Percentiles rank a stretch among this genome's conserved stretches.
phyloP scores from a whole-genome alignment of 2,888 invertebrate genomes.

The Cataglyphis altisquamis region DNA sequence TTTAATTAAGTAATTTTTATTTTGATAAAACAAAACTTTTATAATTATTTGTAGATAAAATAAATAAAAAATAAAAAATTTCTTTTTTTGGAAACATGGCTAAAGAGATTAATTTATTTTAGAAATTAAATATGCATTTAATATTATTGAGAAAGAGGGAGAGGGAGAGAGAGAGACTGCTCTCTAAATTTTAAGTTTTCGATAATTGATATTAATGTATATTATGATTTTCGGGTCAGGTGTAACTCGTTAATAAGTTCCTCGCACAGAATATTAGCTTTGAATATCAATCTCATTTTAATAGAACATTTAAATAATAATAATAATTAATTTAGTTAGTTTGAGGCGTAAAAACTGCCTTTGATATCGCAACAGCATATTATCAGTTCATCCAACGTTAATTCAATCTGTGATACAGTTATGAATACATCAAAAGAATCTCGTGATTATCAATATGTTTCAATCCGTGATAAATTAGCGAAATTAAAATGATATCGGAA shows the following conservation, averaged over 20 bases:
- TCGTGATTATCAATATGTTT: neutral
- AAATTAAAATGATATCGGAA: neutral
- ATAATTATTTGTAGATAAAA: neutral
- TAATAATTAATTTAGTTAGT: constrained; percentile 9
- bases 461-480: constrained; percentile 1
- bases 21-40: constrained; percentile 15
- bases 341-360: constrained; percentile 4
- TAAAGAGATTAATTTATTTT: constrained; percentile 1
- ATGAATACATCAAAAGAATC: constrained; percentile 3
- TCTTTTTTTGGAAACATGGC: neutral
- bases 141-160: neutral
- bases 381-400: constrained; percentile 13
- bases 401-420: neutral
- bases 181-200: neutral
- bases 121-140: constrained; percentile 9
- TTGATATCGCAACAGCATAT: neutral
- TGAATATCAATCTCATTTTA: neutral
- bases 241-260: neutral
- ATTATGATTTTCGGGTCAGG: neutral
- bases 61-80: neutral
- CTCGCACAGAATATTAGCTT: neutral
- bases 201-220: constrained; percentile 24
- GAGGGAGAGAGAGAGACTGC: neutral
- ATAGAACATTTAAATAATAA: constrained; percentile 9
- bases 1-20: constrained; percentile 5